These are phyloP conservation scores for Syritta pipiens DNA, from an alignment of 2,888 invertebrate genomes.

Conservation along the genomic window DNA sequence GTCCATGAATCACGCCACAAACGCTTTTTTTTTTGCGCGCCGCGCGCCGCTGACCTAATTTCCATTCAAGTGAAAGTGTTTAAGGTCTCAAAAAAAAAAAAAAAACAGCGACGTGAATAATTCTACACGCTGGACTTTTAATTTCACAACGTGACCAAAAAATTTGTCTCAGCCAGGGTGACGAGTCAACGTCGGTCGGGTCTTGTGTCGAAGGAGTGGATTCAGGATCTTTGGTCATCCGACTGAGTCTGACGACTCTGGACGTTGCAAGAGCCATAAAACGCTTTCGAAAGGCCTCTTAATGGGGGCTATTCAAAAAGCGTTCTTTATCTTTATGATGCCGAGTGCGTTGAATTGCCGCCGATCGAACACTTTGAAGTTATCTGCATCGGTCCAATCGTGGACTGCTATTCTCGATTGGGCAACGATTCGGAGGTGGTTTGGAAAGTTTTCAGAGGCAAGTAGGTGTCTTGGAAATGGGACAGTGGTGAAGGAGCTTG, in stretches of 20 bases:
- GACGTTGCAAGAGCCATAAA: too few species aligned
- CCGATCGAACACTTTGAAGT: background rate
- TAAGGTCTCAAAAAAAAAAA: slow-evolving; percentile 7
- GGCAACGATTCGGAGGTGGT: too few species aligned
- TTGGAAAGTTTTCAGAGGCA: too few species aligned
- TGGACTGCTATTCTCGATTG: background rate
- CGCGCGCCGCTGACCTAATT: slow-evolving; percentile 45
- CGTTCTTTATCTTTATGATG: background rate
- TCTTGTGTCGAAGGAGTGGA: too few species aligned
- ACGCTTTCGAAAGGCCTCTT: too few species aligned
- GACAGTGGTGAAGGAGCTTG: too few species aligned
- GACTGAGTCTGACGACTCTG: too few species aligned
- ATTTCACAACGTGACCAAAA: slow-evolving; percentile 27
- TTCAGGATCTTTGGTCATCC: too few species aligned
- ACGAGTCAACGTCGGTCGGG: background rate
- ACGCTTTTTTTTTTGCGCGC: slow-evolving; percentile 3
- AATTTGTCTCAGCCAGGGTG: background rate
- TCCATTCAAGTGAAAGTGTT: slow-evolving; percentile 29
- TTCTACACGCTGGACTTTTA: slow-evolving; percentile 1
- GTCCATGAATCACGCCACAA: slow-evolving; percentile 24
- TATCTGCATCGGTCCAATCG: background rate
- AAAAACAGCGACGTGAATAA: too few species aligned
- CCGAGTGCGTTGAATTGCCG: background rate
- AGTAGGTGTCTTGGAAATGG: too few species aligned
- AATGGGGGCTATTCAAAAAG: too few species aligned